Base-by-base conservation (phyloP, 2,888 invertebrate species). In the Uropetala carovei region DNA sequence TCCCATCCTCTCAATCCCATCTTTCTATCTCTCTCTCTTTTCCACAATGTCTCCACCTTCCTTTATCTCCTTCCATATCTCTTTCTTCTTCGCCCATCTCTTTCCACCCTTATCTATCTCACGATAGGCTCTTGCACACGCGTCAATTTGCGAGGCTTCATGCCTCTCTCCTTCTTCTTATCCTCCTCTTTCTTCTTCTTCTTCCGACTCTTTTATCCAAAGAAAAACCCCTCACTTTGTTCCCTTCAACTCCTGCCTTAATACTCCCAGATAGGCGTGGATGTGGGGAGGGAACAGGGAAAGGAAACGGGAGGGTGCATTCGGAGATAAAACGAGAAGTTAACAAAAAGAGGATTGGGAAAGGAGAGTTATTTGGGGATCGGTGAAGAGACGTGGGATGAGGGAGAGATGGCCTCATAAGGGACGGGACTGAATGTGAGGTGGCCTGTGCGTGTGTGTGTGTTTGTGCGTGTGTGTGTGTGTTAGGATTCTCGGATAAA, bases 241-340 rank as follows among this genome's bases (percentile, higher is more conserved):
- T 18, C 68, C 22, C 68, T 68, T 68, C 22, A 68, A n/a, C 68
- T 68, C 18, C 68, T 68, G 9, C 11, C 68, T 27, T 75, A 75
- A 75, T 75, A 27, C 75, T 27, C 22, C 27, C 68, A 22, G 18
- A 18, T 10, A 18, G 18, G 43, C 43, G 43, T 43, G 43, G 5
- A 43, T 43, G 43, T 43, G 43, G 5, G 43, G 5, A 43, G 43
- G 43, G 43, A 43, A 43, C n/a, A n/a, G 5, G 43, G 43, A 43
- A 5, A 5, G 43, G 43, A 43, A 43, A 5, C 43, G 43, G 43
- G 68, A n/a, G 68, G 68, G 68, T 3, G 68, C n/a, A 68, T 68
- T 68, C 18, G 68, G 68, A 68, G 68, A 68, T 68, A 68, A 68
- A 43, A n/a, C n/a, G 68, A 68, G 68, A 68, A 68, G 68, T 68